Evolutionary conservation across 2,797 vertebrate species (phyloP).

Genomic region (Acropternis orthonyx): DNA sequence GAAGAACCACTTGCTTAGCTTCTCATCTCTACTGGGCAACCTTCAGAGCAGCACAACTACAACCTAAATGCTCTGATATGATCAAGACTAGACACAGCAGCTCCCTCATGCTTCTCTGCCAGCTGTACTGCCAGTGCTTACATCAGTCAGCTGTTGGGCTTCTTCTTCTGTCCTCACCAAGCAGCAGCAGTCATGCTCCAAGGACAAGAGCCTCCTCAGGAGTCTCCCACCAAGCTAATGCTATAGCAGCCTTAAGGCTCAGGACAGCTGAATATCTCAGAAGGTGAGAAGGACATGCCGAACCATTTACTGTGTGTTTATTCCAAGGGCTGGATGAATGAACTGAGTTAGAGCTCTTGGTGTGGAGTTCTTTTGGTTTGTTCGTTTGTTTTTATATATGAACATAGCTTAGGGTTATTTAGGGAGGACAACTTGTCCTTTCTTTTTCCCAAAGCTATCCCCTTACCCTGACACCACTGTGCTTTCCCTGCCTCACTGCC

Average conservation of each 20-base stretch:
- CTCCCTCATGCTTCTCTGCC: neutral
- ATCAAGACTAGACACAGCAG: neutral
- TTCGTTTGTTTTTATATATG: neutral
- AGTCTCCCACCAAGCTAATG: fast-evolving
- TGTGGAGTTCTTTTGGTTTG: neutral
- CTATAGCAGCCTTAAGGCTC: fast-evolving
- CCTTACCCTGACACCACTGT: too few species aligned
- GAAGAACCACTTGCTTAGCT: fast-evolving
- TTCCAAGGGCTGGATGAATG: neutral
- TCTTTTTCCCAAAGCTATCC: neutral
- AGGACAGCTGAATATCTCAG: neutral
- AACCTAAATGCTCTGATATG: neutral
- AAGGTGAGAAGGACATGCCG: neutral
- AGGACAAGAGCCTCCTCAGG: neutral
- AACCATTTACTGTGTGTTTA: neutral
- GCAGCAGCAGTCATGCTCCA: fast-evolving
- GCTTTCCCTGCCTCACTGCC: neutral
- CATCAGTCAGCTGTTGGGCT: neutral
- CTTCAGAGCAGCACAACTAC: neutral
- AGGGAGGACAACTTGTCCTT: neutral
- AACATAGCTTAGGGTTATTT: neutral
- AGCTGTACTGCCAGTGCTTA: neutral
- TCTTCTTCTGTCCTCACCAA: neutral
- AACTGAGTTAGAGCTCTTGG: neutral
- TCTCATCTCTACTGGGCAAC: neutral